Evolutionary conservation across 2,888 invertebrate genomes (phyloP).

Genomic region (Drosophila nr. perissopoda): DNA sequence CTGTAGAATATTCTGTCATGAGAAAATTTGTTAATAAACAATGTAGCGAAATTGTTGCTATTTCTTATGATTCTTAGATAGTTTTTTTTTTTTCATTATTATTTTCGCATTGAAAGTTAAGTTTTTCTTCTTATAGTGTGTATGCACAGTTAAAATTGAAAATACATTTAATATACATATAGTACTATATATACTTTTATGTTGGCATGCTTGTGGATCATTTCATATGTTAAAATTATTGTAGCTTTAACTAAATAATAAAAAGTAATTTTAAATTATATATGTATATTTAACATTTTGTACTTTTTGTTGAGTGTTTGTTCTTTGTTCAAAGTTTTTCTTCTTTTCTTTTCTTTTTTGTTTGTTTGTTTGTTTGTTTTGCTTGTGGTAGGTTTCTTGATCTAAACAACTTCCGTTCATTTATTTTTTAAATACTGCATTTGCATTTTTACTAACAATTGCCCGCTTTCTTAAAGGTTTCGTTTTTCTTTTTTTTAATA

Average conservation of each 20-base stretch:
- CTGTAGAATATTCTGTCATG: conserved; percentile 38
- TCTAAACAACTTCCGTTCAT: conserved; percentile 46
- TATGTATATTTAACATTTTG: conserved; percentile 82
- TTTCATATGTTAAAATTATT: conserved; percentile 61
- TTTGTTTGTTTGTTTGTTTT: conserved; percentile 23
- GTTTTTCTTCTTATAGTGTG: conserved; percentile 18
- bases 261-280: conserved; percentile 75
- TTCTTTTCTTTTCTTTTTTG: conserved; percentile 25
- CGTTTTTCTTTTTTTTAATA: conserved; percentile 41
- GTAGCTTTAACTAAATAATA: conserved; percentile 73
- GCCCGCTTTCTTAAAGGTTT: conserved; percentile 54
- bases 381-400: conserved; percentile 57
- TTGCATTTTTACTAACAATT: conserved; percentile 63
- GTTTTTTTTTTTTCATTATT: conserved; percentile 4
- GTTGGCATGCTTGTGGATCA: conserved; percentile 59
- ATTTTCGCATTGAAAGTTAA: conserved; percentile 23
- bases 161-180: conserved; percentile 20
- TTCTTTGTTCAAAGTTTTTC: conserved; percentile 59
- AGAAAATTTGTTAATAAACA: conserved; percentile 38
- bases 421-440: conserved; percentile 42
- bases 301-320: conserved; percentile 79
- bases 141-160: conserved; percentile 56
- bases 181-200: conserved; percentile 32
- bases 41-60: conserved; percentile 51
- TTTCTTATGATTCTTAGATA: conserved; percentile 42